phyloP scores from a whole-genome alignment of 2,888 invertebrate genomes.

The Drosophila helvetica region DNA sequence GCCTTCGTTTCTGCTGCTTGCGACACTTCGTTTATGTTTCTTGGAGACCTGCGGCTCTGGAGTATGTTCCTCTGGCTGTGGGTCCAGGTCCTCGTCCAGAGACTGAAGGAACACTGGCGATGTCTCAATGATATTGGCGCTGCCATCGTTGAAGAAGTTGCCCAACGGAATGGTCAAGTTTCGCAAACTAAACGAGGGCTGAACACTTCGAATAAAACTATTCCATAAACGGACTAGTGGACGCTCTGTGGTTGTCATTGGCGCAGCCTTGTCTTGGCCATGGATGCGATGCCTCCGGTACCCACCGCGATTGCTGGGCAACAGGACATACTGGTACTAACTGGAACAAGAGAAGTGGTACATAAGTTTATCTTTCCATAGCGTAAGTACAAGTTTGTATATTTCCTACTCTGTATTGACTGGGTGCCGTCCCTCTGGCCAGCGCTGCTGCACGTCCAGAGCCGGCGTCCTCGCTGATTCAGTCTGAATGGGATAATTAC shows the following conservation, averaged over 20 bases:
- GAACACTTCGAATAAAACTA: constrained; percentile 69
- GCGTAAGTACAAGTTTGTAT: not conserved
- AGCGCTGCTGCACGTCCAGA: constrained; percentile 23
- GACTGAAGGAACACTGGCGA: constrained; percentile 46
- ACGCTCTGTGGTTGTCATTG: constrained; percentile 57
- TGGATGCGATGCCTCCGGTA: constrained; percentile 38
- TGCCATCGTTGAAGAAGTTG: constrained; percentile 71
- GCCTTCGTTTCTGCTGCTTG: constrained; percentile 54
- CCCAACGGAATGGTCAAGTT: constrained; percentile 75
- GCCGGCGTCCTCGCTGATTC: constrained; percentile 37
- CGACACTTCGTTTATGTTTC: constrained; percentile 61
- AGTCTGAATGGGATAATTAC: constrained; percentile 15
- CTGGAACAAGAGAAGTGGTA: constrained; percentile 1
- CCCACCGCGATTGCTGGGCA: constrained; percentile 26
- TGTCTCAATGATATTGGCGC: constrained; percentile 66
- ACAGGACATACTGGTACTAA: constrained; percentile 38
- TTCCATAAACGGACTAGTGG: constrained; percentile 74
- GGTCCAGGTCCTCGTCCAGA: constrained; percentile 4
- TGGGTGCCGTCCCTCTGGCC: constrained; percentile 36
- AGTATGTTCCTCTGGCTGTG: constrained; percentile 13
- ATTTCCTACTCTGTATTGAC: constrained; percentile 36
- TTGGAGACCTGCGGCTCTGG: constrained; percentile 27
- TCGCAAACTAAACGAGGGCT: constrained; percentile 65
- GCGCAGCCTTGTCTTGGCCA: constrained; percentile 24
- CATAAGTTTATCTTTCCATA: not conserved